Evolutionary conservation across 2,797 vertebrate genomes (phyloP), one percentile per base, ranked within the genome.

Genomic region (Echiichthys vipera): DNA sequence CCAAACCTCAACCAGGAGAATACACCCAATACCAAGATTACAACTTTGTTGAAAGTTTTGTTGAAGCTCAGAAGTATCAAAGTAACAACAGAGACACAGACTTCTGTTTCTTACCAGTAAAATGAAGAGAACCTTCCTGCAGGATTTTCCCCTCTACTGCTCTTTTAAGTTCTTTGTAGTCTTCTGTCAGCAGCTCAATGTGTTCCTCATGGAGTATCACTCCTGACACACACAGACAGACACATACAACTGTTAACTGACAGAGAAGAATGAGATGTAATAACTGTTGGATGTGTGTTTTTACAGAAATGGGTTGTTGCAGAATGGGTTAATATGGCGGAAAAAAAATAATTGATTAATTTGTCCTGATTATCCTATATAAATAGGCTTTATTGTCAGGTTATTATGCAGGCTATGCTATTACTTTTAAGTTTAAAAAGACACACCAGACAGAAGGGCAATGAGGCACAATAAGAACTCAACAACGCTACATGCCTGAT

Each of bases 181-280:
- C 96, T 11, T 96, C 96, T 45, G 96, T 94, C 57, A 97, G 77
- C 74, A 99, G 94, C 85, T 97, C 97, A 15, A 98, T 96, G 68
- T 99, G 97, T 68, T 99, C 97, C 77, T 96, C 97, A 1, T 99
- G 98, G 6, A 99, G 94, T 75, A 96, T 55, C 88, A 96, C 88
- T 53, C 86, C 97, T 97, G 86, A 51, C 49, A 76, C 7, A 75
- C 30, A 67, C 42, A 32, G 20, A 56, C 22, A n/a, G n/a, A n/a
- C n/a, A n/a, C n/a, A n/a, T n/a, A 65, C 30, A 20, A 11, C 20
- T 22, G 20, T 17, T 42, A 2, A 34, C n/a, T 25, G 11, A 36
- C 12, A n/a, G 10, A 25, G 61, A 3, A 43, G n/a, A 43, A 2
- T 32, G 9, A 51, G 11, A 32, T 42, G 29, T 22, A 49, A 18